Conservation (phyloP, 2,888 invertebrate genomes). For the Trichopria drosophilae region DNA sequence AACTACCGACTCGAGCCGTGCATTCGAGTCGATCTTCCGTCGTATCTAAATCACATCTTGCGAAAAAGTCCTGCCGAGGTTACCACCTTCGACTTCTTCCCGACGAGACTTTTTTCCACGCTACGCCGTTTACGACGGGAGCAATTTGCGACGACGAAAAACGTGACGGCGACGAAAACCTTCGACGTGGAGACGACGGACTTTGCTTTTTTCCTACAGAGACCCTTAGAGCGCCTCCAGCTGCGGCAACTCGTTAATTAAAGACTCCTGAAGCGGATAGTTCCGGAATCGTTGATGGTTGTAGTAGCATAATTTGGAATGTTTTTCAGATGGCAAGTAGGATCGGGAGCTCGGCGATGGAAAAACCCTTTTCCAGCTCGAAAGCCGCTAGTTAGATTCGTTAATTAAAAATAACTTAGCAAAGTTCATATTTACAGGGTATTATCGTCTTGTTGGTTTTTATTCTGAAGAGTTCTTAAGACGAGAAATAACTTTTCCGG, state of each 20-base stretch:
- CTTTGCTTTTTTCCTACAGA: neutral
- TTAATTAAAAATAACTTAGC: no score
- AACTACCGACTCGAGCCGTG: neutral
- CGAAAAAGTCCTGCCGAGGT: conserved; percentile 32
- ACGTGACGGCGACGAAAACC: conserved; percentile 28
- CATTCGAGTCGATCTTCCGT: neutral
- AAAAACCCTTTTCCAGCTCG: no score
- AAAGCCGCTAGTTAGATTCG: no score
- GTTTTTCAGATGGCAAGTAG: no score
- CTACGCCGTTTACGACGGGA: no score
- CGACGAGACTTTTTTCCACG: neutral
- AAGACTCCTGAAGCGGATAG: conserved; percentile 15
- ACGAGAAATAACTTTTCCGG: no score
- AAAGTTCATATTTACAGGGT: no score
- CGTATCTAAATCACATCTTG: conserved; percentile 48
- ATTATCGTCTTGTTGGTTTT: no score
- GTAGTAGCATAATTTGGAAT: conserved; percentile 11
- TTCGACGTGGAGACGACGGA: conserved; percentile 9
- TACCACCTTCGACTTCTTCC: neutral
- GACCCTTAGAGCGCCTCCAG: conserved; percentile 1
- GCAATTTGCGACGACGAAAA: conserved; percentile 39
- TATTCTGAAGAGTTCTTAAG: no score
- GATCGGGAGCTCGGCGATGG: no score
- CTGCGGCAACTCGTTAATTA: conserved; percentile 30
- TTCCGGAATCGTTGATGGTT: conserved; percentile 18